These are phyloP conservation scores for Scaptomyza montana DNA, from an alignment of 1,140 invertebrate genomes.

Conservation along the genomic window DNA sequence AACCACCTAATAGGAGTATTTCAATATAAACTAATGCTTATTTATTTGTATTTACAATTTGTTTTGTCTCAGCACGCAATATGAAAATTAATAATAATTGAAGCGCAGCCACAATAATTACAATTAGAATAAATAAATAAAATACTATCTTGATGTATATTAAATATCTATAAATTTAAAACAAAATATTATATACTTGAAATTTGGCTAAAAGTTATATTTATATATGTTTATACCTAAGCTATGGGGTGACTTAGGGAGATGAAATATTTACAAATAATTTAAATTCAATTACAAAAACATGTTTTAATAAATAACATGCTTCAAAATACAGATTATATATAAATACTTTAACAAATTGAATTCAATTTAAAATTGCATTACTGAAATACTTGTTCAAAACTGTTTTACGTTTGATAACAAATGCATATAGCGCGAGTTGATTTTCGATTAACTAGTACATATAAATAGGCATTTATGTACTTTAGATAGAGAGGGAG, in stretches of 20 bases:
- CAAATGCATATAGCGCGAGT: slow-evolving; percentile 45
- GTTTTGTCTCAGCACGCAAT: slow-evolving; percentile 7
- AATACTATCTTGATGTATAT: slow-evolving; percentile 35
- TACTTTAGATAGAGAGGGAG: slow-evolving; percentile 25
- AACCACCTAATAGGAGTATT: slow-evolving; percentile 57
- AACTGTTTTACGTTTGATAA: slow-evolving; percentile 28
- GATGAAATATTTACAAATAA: slow-evolving; percentile 25
- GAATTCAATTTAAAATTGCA: slow-evolving; percentile 52
- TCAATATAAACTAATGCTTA: slow-evolving; percentile 38
- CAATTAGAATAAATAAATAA: slow-evolving; percentile 53
- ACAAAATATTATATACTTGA: slow-evolving; percentile 50
- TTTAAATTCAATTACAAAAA: slow-evolving; percentile 48
- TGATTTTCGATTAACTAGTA: slow-evolving; percentile 26
- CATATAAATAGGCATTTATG: too few relatives aligned
- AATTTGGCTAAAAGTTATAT: slow-evolving; percentile 74
- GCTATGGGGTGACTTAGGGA: neutral
- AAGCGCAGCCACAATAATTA: slow-evolving; percentile 42
- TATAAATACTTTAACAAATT: slow-evolving; percentile 64
- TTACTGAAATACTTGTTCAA: slow-evolving; percentile 62
- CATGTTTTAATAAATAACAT: too few relatives aligned
- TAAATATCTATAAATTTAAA: slow-evolving; percentile 55
- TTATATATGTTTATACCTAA: slow-evolving; percentile 56
- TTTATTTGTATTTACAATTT: slow-evolving; percentile 38
- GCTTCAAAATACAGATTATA: slow-evolving; percentile 29
- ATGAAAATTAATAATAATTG: slow-evolving; percentile 15